Base-by-base conservation (phyloP, 2,113 vertebrate genomes). In the Clarias gariepinus region DNA sequence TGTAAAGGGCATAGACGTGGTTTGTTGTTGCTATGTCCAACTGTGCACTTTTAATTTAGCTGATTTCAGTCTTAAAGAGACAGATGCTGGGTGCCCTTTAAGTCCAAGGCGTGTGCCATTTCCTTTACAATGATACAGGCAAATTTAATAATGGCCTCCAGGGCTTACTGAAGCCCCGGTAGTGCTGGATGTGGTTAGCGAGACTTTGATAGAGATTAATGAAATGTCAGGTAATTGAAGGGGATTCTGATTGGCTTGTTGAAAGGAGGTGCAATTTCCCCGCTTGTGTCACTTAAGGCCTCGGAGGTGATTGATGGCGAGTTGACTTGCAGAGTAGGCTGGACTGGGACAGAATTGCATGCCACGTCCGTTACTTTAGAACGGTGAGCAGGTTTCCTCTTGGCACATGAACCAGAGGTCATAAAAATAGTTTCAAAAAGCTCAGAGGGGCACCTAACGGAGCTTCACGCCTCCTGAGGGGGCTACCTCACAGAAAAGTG, bases 211-310 rank as follows among this genome's bases (percentile, higher is more conserved):
- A 84, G 80, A 89, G 89, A 91, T 87, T 89, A 91, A 90, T 88
- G 86, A 90, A 90, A 92, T 92, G 89, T 91, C 91, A 92, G 89
- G 85, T 89, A 89, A 92, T 86, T 89, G 89, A 87, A 87, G 81
- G 52, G 82, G 85, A 89, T 82, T 83, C 79, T 83, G 85, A 87
- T 87, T 89, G 88, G 89, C 86, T 89, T 84, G 64, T 89, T 87
- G 87, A 89, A 89, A 84, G 78, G 81, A 41, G 88, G 88, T 79
- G 66, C 88, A 86, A 86, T 90, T 89, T 87, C 83, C 85, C 69
- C 57, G 73, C 69, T 86, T 60, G 71, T 89, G 89, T 90, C 86
- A 90, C 90, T 88, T 86, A 82, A 76, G 64, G 88, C 88, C 88
- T 83, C 71, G 76, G 83, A 89, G 86, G 82, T 89, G 88, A 90